A percentile compares a stretch with the other conserved stretches of the same genome.
These are phyloP conservation scores for Platorchestia sp. DNA, from an alignment of 1,140 invertebrate species.

Conservation along the genomic window DNA sequence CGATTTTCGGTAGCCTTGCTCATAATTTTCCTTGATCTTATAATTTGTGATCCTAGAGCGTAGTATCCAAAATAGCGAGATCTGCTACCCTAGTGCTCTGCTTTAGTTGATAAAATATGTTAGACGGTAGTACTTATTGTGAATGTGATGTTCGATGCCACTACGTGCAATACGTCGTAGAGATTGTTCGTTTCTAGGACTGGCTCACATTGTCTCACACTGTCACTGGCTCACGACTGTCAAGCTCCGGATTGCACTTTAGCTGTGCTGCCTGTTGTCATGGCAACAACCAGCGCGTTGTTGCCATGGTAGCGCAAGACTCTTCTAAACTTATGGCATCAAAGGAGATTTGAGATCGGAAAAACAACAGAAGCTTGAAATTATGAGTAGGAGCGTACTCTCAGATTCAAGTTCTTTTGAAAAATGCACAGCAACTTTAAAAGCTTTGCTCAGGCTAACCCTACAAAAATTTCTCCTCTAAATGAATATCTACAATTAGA, in stretches of 20 bases:
- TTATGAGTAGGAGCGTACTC: background rate
- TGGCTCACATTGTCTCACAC: no score
- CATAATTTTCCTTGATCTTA: background rate
- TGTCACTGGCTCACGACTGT: background rate
- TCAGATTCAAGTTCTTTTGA: background rate
- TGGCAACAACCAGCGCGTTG: background rate
- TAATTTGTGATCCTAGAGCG: background rate
- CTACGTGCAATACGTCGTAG: background rate
- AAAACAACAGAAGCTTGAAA: background rate
- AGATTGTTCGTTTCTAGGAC: background rate
- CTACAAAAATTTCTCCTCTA: no score
- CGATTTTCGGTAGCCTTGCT: background rate
- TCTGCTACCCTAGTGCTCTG: background rate
- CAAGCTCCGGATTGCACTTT: background rate
- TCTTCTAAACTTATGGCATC: background rate
- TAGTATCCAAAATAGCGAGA: background rate
- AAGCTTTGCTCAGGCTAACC: no score
- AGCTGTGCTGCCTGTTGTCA: background rate
- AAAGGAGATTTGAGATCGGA: background rate
- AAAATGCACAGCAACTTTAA: background rate
- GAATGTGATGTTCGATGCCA: no score
- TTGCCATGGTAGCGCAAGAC: background rate
- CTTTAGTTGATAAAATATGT: background rate
- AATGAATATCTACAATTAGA: no score
- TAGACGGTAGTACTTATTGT: background rate